A percentile compares a stretch with the other conserved stretches of the same genome.
These are phyloP conservation scores for Tadarida brasiliensis DNA, from an alignment of 2,797 vertebrate genomes.

Conservation along the genomic window DNA sequence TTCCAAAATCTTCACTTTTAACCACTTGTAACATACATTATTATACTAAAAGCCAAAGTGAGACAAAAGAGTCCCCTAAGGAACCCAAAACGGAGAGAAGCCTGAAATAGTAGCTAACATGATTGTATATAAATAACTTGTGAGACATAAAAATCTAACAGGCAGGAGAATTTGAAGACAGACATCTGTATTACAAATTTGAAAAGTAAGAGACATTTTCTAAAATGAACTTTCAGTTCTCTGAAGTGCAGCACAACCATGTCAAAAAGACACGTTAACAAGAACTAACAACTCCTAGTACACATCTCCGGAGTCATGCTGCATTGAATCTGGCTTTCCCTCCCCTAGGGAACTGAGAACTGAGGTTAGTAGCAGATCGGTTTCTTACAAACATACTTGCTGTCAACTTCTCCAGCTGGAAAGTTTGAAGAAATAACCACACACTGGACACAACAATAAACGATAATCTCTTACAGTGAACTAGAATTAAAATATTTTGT, in stretches of 20 bases:
- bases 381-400: background rate
- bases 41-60: background rate
- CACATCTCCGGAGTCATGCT: background rate
- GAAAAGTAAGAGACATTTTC: background rate
- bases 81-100: background rate
- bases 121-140: background rate
- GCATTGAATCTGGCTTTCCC: background rate
- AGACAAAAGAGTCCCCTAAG: background rate
- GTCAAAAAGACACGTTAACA: background rate
- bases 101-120: background rate
- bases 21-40: background rate
- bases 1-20: background rate
- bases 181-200: background rate
- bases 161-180: background rate
- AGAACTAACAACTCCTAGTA: conserved; percentile 20
- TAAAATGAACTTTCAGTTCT: background rate
- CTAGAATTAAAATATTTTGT: background rate
- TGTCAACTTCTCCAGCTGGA: background rate
- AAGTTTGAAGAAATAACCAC: background rate
- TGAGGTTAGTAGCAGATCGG: background rate
- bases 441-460: background rate
- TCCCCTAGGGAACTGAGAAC: background rate
- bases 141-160: background rate
- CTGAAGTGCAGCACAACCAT: background rate
- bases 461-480: background rate